Percentiles rank a stretch among this genome's conserved stretches.
Conservation (phyloP, 2,797 vertebrate species). For the Macrochelys suwanniensis region DNA sequence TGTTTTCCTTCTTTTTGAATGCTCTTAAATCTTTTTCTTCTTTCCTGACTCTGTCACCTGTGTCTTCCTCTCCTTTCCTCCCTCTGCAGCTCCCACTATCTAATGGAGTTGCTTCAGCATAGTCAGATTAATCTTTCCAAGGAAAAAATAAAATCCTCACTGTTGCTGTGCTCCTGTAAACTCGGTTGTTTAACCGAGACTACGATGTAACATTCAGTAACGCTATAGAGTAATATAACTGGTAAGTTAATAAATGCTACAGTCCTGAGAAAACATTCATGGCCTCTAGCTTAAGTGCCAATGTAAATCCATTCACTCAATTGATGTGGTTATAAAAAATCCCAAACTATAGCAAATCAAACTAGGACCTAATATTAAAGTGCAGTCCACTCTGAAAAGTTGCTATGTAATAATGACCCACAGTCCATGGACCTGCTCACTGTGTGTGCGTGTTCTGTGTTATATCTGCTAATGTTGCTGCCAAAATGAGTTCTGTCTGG, state of each 20-base stretch:
- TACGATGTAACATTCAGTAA: not conserved
- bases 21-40: not conserved
- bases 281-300: not conserved
- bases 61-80: not conserved
- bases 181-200: not conserved
- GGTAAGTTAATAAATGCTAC: not conserved
- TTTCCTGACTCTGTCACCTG: not conserved
- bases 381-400: not conserved
- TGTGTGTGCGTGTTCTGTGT: not conserved
- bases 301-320: conserved; percentile 14
- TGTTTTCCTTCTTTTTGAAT: not conserved
- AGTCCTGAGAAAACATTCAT: not conserved
- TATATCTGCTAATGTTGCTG: not conserved
- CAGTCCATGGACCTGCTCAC: no score
- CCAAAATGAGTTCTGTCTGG: not conserved
- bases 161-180: not conserved
- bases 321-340: not conserved
- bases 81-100: not conserved
- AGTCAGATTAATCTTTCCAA: not conserved
- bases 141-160: not conserved
- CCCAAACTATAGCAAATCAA: not conserved
- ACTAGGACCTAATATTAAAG: not conserved
- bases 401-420: not conserved
- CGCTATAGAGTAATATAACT: not conserved
- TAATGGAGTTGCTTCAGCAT: not conserved